Evolutionary conservation across 1,140 invertebrate genomes (phyloP).

Genomic region (Pseudomyrmex flavicornis): DNA sequence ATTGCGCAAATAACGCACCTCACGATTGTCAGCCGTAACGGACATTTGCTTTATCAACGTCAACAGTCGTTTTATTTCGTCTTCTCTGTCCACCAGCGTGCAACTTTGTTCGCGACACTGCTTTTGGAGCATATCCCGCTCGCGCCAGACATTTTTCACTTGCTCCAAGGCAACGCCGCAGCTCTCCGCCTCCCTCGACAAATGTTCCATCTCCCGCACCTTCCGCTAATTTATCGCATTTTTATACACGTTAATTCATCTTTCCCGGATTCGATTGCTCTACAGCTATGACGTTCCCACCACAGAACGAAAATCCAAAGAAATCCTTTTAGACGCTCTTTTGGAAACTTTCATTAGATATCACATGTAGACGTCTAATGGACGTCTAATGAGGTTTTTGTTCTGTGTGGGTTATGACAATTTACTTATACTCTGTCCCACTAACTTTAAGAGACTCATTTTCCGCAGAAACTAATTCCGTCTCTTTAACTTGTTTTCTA

Average conservation of each 20-base stretch:
- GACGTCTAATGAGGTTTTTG: too few species aligned
- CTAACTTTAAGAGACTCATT: slow-evolving; percentile 63
- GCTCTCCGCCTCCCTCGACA: slow-evolving; percentile 59
- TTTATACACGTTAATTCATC: slow-evolving; percentile 17
- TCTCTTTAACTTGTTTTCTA: slow-evolving; percentile 43
- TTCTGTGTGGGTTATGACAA: background rate
- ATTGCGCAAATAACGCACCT: slow-evolving; percentile 54
- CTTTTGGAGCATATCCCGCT: slow-evolving; percentile 64
- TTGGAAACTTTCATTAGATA: too few species aligned
- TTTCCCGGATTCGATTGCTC: too few species aligned
- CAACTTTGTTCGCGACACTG: slow-evolving; percentile 64
- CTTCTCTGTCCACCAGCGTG: slow-evolving; percentile 63
- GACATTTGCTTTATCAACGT: slow-evolving; percentile 58
- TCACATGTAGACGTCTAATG: too few species aligned
- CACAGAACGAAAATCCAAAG: too few species aligned
- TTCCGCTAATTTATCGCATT: slow-evolving; percentile 58
- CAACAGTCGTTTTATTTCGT: slow-evolving; percentile 68
- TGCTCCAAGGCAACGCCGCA: slow-evolving; percentile 55
- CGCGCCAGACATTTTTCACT: slow-evolving; percentile 56
- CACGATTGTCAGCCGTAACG: slow-evolving; percentile 28
- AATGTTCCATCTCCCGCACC: slow-evolving; percentile 60
- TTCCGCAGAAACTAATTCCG: slow-evolving; percentile 49
- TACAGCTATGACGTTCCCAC: too few species aligned
- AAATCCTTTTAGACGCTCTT: too few species aligned
- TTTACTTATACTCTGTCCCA: background rate